phyloP scores from a whole-genome alignment of 2,797 vertebrate species.

The Chiloscyllium punctatum region DNA sequence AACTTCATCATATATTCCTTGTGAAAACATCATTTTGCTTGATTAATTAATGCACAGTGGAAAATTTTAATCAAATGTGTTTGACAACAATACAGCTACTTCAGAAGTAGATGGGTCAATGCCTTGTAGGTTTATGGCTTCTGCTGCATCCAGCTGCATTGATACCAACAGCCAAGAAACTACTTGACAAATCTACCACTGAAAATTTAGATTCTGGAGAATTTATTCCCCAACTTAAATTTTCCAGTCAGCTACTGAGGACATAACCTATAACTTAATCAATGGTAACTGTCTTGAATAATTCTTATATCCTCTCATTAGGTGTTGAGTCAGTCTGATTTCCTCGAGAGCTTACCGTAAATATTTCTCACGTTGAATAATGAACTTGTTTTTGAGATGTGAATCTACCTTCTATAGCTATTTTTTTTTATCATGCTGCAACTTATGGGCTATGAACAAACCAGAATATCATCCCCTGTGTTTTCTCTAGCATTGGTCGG shows the following conservation, averaged over 20 bases:
- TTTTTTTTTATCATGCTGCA: background rate
- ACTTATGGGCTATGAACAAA: background rate
- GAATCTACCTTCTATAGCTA: background rate
- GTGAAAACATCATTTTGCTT: background rate
- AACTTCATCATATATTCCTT: background rate
- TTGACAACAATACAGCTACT: background rate
- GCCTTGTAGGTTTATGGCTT: too few relatives aligned
- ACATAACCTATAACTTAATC: background rate
- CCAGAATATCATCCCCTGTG: background rate
- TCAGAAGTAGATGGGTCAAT: background rate
- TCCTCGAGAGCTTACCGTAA: background rate
- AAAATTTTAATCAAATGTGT: background rate
- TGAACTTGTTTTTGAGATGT: too few relatives aligned
- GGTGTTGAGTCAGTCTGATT: background rate
- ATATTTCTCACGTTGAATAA: background rate
- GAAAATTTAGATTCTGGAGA: background rate
- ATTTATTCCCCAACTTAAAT: too few relatives aligned
- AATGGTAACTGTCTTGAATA: background rate
- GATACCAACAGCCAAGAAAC: background rate
- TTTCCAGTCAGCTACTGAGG: background rate
- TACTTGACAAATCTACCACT: background rate
- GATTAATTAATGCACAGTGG: background rate
- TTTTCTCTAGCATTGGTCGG: background rate
- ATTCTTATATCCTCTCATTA: background rate
- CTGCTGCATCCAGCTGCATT: background rate